Evolutionary conservation across 53 echinoderm and acorn worm genomes (phyloP), one percentile per base, ranked within the genome.

Genomic region (Patiria pectinifera): DNA sequence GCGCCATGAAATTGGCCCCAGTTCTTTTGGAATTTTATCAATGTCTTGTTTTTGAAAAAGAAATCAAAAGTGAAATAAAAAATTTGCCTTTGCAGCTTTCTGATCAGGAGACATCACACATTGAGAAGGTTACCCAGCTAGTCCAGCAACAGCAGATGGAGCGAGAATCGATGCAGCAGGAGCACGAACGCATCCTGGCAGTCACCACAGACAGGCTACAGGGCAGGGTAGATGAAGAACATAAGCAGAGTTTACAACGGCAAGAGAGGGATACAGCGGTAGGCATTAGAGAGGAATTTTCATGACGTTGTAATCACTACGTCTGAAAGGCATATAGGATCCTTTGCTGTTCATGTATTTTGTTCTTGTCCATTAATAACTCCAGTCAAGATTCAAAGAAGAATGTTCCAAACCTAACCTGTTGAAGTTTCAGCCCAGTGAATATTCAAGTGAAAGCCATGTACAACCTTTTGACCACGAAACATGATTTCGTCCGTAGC

Each of bases 91-190:
- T 91, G 82, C 62, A 96, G 96, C 69, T 95, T 1, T 71, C 96
- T 62, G 95, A 95, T 25, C 71, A 93, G 87, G 93, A 93, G 76
- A 74, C 85, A 2, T 25, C 59, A 13, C 95, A 92, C 77, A 90
- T 85, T 78, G 81, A 92, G 47, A 95, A 96, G 71, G 63, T 85
- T 25, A 86, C 86, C 18, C 66, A 87, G 26, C 35, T 96, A 14
- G 76, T 93, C 9, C 93, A 95, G 43, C 82, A 95, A 22, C 86
- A 93, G 59, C 96, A 94, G 43, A 82, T 80, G 21, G 95, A 95
- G 22, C 93, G 82, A n/a, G 96, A 96, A 82, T 45, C 86, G 6
- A 44, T 95, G 63, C 85, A 94, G 80, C 91, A 93, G 79, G 95
- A 96, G 71, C 93, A 95, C 66, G 92, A 92, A 45, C 59, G 85